phyloP scores from a whole-genome alignment of 2,797 vertebrate species.

The Anas georgica region DNA sequence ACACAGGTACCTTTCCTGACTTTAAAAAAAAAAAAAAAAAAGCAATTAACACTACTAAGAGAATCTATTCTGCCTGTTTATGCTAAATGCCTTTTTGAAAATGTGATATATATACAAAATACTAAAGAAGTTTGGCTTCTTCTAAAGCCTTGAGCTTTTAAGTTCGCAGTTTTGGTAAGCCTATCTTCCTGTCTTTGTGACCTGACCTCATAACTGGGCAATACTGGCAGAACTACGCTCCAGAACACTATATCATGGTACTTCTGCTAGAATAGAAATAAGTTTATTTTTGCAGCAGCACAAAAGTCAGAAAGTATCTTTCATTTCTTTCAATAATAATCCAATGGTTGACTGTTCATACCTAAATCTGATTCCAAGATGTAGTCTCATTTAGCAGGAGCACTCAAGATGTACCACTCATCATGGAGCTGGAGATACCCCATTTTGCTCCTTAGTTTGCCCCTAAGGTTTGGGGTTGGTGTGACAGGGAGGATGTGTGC shows the following conservation, averaged over 20 bases:
- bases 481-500: neutral
- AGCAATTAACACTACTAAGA: neutral
- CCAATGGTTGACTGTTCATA: neutral
- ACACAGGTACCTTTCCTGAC: neutral
- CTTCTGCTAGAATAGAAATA: neutral
- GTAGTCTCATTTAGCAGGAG: neutral
- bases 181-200: neutral
- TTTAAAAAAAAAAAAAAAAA: neutral
- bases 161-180: neutral
- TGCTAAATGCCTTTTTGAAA: neutral
- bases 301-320: neutral
- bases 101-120: neutral
- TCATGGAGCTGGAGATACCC: neutral
- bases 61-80: neutral
- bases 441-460: neutral
- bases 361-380: rapidly evolving
- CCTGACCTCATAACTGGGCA: neutral
- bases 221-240: neutral
- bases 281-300: neutral
- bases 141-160: neutral
- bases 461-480: neutral
- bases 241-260: neutral
- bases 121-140: neutral
- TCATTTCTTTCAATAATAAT: neutral
- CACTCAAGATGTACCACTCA: rapidly evolving